Percentiles rank a stretch among this genome's conserved stretches.
These are phyloP conservation scores for Autographa gamma DNA, from an alignment of 2,888 invertebrate genomes.

Conservation along the genomic window DNA sequence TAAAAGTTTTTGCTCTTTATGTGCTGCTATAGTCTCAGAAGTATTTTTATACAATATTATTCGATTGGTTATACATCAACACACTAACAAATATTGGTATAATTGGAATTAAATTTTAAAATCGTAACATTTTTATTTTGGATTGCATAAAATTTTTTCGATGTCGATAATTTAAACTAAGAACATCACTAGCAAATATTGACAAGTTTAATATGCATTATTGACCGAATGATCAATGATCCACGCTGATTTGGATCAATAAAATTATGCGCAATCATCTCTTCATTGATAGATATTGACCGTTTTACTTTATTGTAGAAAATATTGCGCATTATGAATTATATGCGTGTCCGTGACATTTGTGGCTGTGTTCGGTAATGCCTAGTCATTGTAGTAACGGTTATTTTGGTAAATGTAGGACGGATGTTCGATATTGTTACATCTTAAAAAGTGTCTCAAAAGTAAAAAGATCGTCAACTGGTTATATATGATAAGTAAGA, in stretches of 20 bases:
- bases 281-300: slow-evolving; percentile 79
- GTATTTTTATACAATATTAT: too few relatives aligned
- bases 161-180: slow-evolving; percentile 40
- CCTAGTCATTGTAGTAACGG: slow-evolving; percentile 61
- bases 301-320: slow-evolving; percentile 75
- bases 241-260: slow-evolving; percentile 86
- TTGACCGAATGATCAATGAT: slow-evolving; percentile 87
- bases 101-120: too few relatives aligned
- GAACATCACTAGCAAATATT: slow-evolving; percentile 68
- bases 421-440: too few relatives aligned
- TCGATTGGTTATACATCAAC: too few relatives aligned
- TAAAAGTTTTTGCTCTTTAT: too few relatives aligned
- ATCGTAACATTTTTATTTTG: too few relatives aligned
- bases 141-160: slow-evolving; percentile 28
- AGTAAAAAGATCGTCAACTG: too few relatives aligned
- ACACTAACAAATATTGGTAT: too few relatives aligned
- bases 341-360: slow-evolving; percentile 52
- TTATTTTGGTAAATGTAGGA: slow-evolving; percentile 43
- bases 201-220: slow-evolving; percentile 81
- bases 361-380: slow-evolving; percentile 35
- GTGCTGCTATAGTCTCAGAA: too few relatives aligned
- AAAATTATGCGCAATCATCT: slow-evolving; percentile 88
- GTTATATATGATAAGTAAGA: too few relatives aligned
- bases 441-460: too few relatives aligned
- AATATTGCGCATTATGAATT: slow-evolving; percentile 64